phyloP scores from a whole-genome alignment of 2,797 vertebrate genomes.

The Sebastolobus alascanus region DNA sequence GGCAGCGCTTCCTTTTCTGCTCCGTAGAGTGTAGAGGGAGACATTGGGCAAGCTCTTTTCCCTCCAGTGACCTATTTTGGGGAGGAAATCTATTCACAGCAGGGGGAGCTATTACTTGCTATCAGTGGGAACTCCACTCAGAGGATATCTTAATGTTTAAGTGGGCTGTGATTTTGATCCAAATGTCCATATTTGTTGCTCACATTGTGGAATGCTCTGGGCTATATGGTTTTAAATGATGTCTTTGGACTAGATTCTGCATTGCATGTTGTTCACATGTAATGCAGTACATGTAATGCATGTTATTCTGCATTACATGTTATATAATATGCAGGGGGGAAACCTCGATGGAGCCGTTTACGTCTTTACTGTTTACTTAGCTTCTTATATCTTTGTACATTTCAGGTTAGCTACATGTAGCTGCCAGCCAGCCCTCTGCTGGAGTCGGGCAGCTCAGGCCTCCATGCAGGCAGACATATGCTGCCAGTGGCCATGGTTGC shows the following conservation, averaged over 20 bases:
- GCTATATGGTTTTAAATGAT: background rate
- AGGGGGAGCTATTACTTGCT: slow-evolving; percentile 81
- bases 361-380: background rate
- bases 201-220: background rate
- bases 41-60: slow-evolving; percentile 21
- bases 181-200: background rate
- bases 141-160: slow-evolving; percentile 13
- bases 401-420: slow-evolving; percentile 25
- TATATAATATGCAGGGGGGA: slow-evolving; percentile 1
- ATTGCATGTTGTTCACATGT: background rate
- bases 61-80: slow-evolving; percentile 42
- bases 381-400: background rate
- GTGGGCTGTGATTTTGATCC: slow-evolving; percentile 3
- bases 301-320: background rate
- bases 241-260: background rate
- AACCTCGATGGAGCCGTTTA: background rate
- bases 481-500: slow-evolving; percentile 74
- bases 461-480: slow-evolving; percentile 78
- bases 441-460: slow-evolving; percentile 60
- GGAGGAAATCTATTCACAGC: slow-evolving; percentile 68
- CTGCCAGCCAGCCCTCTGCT: slow-evolving; percentile 51
- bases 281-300: background rate
- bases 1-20: slow-evolving; percentile 29
- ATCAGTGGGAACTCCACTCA: slow-evolving; percentile 25
- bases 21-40: slow-evolving; percentile 34